phyloP scores from a whole-genome alignment of 2,888 invertebrate species.

The Metellina segmentata region DNA sequence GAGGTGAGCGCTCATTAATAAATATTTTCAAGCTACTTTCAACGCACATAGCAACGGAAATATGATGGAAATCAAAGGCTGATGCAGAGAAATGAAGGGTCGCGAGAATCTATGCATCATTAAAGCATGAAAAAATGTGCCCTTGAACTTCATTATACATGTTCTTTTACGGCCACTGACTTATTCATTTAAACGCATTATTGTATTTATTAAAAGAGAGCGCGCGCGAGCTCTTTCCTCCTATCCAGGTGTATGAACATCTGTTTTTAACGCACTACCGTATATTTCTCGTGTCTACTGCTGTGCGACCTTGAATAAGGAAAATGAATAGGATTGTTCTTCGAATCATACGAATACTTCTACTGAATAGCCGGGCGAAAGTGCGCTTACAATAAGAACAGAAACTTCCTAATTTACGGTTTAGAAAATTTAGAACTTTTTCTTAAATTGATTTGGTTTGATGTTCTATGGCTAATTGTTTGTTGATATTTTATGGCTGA shows the following conservation, averaged over 20 bases:
- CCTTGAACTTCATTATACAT: neutral
- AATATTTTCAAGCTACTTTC: too few species aligned
- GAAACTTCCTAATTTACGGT: too few species aligned
- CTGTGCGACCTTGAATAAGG: neutral
- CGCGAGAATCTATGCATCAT: neutral
- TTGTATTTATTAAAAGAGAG: neutral
- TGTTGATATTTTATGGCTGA: too few species aligned
- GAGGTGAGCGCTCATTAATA: too few species aligned
- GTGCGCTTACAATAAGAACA: too few species aligned
- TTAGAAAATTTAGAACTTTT: too few species aligned
- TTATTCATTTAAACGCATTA: neutral
- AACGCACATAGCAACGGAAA: too few species aligned
- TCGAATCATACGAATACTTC: neutral
- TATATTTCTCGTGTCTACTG: neutral
- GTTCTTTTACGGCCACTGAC: neutral
- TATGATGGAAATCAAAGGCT: neutral
- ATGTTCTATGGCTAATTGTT: too few species aligned
- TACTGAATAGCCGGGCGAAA: neutral
- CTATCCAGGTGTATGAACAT: neutral
- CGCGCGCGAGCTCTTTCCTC: neutral
- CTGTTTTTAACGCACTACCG: neutral
- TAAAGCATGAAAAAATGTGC: neutral
- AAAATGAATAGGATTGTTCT: neutral
- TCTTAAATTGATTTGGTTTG: too few species aligned
- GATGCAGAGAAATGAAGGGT: neutral